phyloP scores from a whole-genome alignment of 2,888 invertebrate species.

The Glaucopsyche alexis region DNA sequence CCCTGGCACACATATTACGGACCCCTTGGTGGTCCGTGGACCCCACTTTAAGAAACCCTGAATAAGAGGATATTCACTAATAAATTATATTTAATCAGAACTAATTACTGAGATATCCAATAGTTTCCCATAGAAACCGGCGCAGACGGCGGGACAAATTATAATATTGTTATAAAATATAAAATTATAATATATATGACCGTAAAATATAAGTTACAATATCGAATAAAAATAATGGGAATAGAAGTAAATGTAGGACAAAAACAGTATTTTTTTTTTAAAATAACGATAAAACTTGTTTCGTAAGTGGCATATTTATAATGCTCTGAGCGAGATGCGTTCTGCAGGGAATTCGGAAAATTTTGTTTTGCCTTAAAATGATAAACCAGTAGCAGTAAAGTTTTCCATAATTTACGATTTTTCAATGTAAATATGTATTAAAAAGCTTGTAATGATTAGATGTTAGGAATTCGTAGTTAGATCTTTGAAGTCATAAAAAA shows the following conservation, averaged over 20 bases:
- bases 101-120: too few species aligned
- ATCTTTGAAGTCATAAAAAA: neutral
- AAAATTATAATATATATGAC: too few species aligned
- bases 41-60: too few species aligned
- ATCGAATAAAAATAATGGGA: too few species aligned
- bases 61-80: too few species aligned
- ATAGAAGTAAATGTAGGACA: neutral
- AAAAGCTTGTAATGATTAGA: neutral
- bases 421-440: neutral
- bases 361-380: neutral
- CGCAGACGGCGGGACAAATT: too few species aligned
- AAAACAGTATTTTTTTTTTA: neutral
- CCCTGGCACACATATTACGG: too few species aligned
- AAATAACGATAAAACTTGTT: neutral
- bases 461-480: neutral
- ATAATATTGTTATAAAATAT: too few species aligned
- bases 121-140: too few species aligned
- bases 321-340: conserved; percentile 2
- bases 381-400: neutral
- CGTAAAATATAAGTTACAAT: too few species aligned
- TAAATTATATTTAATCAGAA: too few species aligned
- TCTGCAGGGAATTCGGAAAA: neutral
- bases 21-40: too few species aligned
- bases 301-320: neutral
- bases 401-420: neutral